Conservation (phyloP, 1,140 invertebrate genomes). For the Steinernema khuongi region DNA sequence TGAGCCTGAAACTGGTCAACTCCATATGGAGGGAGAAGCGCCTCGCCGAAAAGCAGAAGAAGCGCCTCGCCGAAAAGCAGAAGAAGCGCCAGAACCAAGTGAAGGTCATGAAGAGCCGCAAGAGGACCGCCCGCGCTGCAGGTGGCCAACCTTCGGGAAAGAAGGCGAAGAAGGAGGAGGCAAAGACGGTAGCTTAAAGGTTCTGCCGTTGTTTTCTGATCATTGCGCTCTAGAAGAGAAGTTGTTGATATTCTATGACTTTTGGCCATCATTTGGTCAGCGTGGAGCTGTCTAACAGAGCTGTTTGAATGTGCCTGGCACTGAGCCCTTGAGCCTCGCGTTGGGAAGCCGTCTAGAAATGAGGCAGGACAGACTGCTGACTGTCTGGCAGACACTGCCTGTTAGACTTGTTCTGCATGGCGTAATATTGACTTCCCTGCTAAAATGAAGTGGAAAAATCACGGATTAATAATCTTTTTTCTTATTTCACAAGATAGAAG, state of each 20-base stretch:
- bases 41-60: slow-evolving; percentile 30
- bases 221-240: neutral
- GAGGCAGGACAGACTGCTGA: too few species aligned
- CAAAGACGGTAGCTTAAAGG: neutral
- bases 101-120: neutral
- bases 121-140: neutral
- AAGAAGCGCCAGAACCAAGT: neutral
- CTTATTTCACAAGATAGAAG: too few species aligned
- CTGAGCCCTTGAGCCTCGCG: too few species aligned
- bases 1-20: slow-evolving; percentile 34
- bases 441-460: too few species aligned
- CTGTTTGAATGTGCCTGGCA: neutral
- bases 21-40: slow-evolving; percentile 37
- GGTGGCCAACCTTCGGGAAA: neutral
- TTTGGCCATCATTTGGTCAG: neutral
- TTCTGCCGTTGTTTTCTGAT: neutral
- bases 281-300: neutral
- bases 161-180: neutral
- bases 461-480: too few species aligned
- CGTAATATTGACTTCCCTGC: too few species aligned
- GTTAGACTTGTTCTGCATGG: too few species aligned
- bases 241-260: neutral
- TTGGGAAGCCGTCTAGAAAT: too few species aligned
- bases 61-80: slow-evolving; percentile 39
- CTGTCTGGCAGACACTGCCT: too few species aligned